These are phyloP conservation scores for Amiota minor DNA, from an alignment of 2,888 invertebrate genomes.

Conservation along the genomic window DNA sequence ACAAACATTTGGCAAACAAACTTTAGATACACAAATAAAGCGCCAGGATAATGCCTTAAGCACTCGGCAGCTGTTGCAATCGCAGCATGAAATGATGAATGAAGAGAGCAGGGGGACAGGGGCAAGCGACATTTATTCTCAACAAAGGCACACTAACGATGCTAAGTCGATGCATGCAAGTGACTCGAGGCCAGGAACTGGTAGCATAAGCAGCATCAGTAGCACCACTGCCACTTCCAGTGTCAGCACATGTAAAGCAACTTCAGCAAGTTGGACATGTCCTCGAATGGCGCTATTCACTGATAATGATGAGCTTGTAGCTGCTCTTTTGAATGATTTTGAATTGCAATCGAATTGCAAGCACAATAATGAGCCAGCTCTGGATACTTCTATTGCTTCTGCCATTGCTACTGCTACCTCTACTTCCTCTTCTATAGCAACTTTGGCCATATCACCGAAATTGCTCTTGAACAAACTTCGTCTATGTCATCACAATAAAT, in stretches of 20 bases:
- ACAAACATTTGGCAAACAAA: slow-evolving; percentile 63
- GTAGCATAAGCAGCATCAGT: slow-evolving; percentile 8
- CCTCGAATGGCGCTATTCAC: slow-evolving; percentile 51
- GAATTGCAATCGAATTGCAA: slow-evolving; percentile 69
- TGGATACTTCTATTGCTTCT: slow-evolving; percentile 28
- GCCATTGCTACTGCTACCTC: slow-evolving; percentile 5
- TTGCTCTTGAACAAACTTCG: slow-evolving; percentile 73
- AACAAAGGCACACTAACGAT: slow-evolving; percentile 62
- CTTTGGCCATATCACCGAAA: slow-evolving; percentile 69
- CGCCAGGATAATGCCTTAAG: slow-evolving; percentile 65
- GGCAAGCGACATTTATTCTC: slow-evolving; percentile 39
- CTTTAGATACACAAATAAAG: slow-evolving; percentile 50
- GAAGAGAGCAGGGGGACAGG: neutral
- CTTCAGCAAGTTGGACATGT: slow-evolving; percentile 22
- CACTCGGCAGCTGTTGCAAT: slow-evolving; percentile 53
- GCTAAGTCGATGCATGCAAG: slow-evolving; percentile 40
- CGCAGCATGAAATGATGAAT: slow-evolving; percentile 22
- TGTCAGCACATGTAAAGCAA: slow-evolving; percentile 20
- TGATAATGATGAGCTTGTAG: slow-evolving; percentile 73
- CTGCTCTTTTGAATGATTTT: slow-evolving; percentile 72
- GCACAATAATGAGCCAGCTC: slow-evolving; percentile 59
- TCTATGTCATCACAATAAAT: slow-evolving; percentile 73
- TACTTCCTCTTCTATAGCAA: slow-evolving; percentile 51
- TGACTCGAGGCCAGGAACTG: slow-evolving; percentile 47
- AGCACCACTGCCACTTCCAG: neutral